Evolutionary conservation across 64 coral and sea anemone species (phyloP).

Genomic region (Montipora sp.): DNA sequence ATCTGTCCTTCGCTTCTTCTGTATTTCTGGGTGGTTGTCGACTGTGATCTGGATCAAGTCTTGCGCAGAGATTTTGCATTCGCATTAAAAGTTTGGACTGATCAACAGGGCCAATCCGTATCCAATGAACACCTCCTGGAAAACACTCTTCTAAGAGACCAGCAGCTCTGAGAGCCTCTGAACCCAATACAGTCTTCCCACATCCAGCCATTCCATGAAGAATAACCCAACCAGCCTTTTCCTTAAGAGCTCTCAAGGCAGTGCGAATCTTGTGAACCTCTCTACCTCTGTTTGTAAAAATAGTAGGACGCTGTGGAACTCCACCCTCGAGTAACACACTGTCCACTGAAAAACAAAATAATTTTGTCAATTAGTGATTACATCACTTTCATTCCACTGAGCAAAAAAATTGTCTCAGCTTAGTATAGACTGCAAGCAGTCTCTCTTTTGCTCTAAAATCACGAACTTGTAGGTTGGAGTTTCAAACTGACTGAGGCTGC

Average conservation of each 20-base stretch:
- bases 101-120: conserved; percentile 87
- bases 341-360: conserved; percentile 69
- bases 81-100: conserved; percentile 91
- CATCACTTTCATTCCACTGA: not conserved
- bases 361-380: not conserved
- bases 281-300: conserved; percentile 76
- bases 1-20: conserved; percentile 93
- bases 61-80: conserved; percentile 96
- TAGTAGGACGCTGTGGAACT: conserved; percentile 81
- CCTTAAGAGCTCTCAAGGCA: conserved; percentile 76
- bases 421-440: too few relatives aligned
- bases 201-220: conserved; percentile 98
- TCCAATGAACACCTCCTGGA: conserved; percentile 93
- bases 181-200: conserved; percentile 92
- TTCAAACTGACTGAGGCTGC: too few relatives aligned
- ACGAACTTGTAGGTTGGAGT: too few relatives aligned
- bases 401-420: too few relatives aligned
- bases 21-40: conserved; percentile 82
- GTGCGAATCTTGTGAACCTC: conserved; percentile 78
- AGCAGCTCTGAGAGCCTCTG: conserved; percentile 74
- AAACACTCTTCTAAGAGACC: conserved; percentile 69
- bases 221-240: conserved; percentile 94
- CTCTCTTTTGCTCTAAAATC: too few relatives aligned
- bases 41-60: conserved; percentile 76
- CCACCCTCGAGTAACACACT: conserved; percentile 86